Conservation (phyloP, 2,888 invertebrate genomes). For the Diarsia dahlii region DNA sequence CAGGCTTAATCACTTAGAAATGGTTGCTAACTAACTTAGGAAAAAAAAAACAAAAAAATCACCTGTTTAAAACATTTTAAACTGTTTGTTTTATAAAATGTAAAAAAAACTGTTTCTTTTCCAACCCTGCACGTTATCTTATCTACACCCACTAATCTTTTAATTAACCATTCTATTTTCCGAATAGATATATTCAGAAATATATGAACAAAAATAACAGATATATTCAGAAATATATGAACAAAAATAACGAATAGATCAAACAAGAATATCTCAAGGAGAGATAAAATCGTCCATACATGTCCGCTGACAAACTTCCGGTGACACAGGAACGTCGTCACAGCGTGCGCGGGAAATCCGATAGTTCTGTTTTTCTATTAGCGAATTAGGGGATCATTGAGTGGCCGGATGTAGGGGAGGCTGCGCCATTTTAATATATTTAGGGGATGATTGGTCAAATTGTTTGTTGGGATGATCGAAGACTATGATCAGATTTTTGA, state of each 20-base stretch:
- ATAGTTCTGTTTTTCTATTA: conserved; percentile 88
- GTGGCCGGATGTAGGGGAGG: conserved; percentile 72
- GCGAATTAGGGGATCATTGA: conserved; percentile 85
- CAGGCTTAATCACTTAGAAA: no score
- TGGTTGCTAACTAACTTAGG: no score
- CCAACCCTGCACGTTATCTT: no score
- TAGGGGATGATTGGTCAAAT: conserved; percentile 61
- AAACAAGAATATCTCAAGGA: conserved; percentile 59
- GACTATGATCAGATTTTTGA: conserved; percentile 10
- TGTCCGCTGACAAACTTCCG: conserved; percentile 78
- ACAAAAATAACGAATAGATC: conserved; percentile 23
- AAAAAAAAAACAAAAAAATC: no score
- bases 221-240: conserved; percentile 10
- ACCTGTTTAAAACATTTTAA: no score
- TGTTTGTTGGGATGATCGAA: conserved; percentile 57
- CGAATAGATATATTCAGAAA: neutral
- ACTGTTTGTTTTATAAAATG: no score
- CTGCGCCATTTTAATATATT: conserved; percentile 78
- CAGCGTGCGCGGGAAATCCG: conserved; percentile 82
- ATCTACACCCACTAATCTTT: neutral
- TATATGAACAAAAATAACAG: neutral
- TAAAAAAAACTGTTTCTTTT: no score
- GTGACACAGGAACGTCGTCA: conserved; percentile 84
- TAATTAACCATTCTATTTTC: conserved; percentile 13
- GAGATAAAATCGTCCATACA: conserved; percentile 63